Conservation (phyloP, 1,140 invertebrate genomes). For the Linepithema humile region DNA sequence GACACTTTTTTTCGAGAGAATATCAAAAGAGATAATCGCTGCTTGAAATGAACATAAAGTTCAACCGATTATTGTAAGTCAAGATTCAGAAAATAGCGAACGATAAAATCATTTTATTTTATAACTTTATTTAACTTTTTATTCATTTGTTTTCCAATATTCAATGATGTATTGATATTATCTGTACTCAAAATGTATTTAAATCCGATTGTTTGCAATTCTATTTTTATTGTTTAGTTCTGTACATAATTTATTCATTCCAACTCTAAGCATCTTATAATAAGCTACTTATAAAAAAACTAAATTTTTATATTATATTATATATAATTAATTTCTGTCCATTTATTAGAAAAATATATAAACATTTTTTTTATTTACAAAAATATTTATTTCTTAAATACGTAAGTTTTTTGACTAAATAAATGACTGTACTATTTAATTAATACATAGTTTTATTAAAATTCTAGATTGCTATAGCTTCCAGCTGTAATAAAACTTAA, state of each 20-base stretch:
- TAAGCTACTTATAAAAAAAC: not conserved
- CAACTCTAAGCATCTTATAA: no score
- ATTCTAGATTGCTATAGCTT: not conserved
- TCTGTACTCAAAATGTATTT: not conserved
- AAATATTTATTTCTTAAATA: not conserved
- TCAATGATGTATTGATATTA: not conserved
- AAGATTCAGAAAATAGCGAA: not conserved
- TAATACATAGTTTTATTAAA: not conserved
- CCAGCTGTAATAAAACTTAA: not conserved
- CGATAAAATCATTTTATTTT: not conserved
- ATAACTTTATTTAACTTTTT: not conserved
- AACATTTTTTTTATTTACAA: not conserved
- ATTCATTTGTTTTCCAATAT: not conserved
- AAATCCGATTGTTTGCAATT: not conserved
- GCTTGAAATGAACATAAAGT: not conserved
- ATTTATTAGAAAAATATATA: not conserved
- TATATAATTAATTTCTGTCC: not conserved
- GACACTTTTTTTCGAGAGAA: not conserved
- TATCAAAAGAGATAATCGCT: not conserved
- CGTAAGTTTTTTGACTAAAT: not conserved
- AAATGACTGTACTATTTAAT: not conserved
- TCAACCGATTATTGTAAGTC: not conserved
- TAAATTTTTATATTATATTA: not conserved
- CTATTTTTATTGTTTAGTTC: no score
- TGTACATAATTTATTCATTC: no score